Base-by-base conservation (phyloP, 2,888 invertebrate species). In the Sturmia bella region DNA sequence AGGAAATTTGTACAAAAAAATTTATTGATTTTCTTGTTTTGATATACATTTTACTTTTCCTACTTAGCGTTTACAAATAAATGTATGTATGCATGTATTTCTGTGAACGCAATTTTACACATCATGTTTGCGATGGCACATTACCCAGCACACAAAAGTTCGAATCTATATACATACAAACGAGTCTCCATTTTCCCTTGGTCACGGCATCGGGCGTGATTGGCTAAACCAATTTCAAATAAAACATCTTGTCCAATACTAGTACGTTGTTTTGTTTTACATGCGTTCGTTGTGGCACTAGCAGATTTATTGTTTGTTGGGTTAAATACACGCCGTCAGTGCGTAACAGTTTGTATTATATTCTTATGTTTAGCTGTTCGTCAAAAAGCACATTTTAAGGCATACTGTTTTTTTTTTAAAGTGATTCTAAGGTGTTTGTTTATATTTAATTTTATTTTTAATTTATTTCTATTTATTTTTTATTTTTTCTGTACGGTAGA, bases 21-120 rank as follows among this genome's bases (percentile, higher is more conserved):
- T 73, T 82, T 82, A 82, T 78, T 70, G 82, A 82, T 82, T 81
- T 68, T 63, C 69, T 48, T 17, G 24, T 73, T 27, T 45, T 64
- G 17, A 45, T 27, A 48, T 24, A 37, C 19, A 15, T 45, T 37
- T 24, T 48, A 9, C 9, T 32, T 32, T 32, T 32, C 7, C 1
- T 7, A 32, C 32, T 32, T 7, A 32, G 32, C 32, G n/a, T n/a
- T n/a, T 37, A 37, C 1, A 7, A 3, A 5, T 37, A 5, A 7
- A 37, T 37, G 3, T 3, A 17, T 56, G 0, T 17, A 9, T 15
- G 32, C 54, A 6, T 15, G 1, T 4, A 11, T 9, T 57, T 24
- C 61, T 63, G 73, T 63, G 63, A 68, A 76, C 32, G 39, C 32
- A 74, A 56, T 43, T 63, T 45, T 32, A 13, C 69, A 17, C 27